Conservation (phyloP, 2,113 vertebrate species). For the Telmatochromis sp. region DNA sequence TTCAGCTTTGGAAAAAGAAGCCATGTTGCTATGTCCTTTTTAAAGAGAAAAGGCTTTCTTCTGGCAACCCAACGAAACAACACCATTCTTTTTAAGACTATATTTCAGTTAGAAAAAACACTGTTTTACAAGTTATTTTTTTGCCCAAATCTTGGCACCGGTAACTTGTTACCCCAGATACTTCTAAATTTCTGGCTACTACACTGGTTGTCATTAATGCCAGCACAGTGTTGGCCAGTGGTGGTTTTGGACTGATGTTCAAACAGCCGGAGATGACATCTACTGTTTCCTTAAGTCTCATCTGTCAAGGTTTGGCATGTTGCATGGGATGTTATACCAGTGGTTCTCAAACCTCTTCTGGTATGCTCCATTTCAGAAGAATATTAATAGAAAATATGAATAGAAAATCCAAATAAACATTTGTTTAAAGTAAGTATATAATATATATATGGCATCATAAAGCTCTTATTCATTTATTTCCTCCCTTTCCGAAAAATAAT, state of each 20-base stretch:
- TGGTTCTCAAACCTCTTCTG: not conserved
- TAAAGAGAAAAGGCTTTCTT: not conserved
- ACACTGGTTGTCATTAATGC: not conserved
- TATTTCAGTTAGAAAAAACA: not conserved
- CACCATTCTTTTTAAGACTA: not conserved
- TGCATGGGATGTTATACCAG: not conserved
- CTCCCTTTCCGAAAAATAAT: not conserved
- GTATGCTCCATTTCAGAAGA: not conserved
- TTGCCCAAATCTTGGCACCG: not conserved
- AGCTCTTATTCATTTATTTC: not conserved
- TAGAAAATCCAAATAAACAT: not conserved
- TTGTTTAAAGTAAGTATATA: not conserved
- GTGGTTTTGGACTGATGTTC: not conserved
- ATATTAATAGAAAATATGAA: not conserved
- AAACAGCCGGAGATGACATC: not conserved
- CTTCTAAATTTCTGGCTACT: not conserved
- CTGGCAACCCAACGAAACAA: rapidly evolving
- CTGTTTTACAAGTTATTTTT: not conserved
- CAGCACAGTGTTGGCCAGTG: not conserved
- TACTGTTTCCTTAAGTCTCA: not conserved
- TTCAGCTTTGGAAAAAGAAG: not conserved
- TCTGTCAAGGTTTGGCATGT: not conserved
- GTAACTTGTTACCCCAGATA: not conserved
- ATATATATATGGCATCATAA: not conserved
- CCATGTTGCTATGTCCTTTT: not conserved